Percentiles rank a stretch among this genome's conserved stretches.
Evolutionary conservation across 2,113 vertebrate species (phyloP).

Genomic region (Sturnus vulgaris): DNA sequence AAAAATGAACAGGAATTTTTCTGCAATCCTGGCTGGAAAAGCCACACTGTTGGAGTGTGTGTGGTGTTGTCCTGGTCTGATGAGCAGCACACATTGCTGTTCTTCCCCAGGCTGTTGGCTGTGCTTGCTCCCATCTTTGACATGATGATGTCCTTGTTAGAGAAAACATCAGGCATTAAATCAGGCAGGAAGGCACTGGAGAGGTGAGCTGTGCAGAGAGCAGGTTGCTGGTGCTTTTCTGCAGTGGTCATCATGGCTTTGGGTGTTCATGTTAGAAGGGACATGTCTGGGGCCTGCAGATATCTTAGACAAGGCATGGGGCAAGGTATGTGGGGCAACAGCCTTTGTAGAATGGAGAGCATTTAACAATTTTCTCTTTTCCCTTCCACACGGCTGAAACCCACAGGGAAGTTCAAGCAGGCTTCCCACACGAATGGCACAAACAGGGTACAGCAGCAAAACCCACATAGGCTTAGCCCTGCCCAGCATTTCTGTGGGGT

Average conservation of each 20-base stretch:
- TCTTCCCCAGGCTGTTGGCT: neutral
- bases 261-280: neutral
- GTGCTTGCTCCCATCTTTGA: neutral
- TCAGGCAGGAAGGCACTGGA: neutral
- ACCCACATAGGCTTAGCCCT: accelerated
- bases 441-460: neutral
- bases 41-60: neutral
- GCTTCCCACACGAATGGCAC: neutral
- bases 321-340: neutral
- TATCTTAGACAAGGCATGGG: neutral
- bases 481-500: neutral
- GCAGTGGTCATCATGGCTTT: neutral
- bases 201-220: neutral
- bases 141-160: accelerated
- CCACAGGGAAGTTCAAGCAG: accelerated
- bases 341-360: too few species aligned
- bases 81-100: accelerated
- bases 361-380: neutral
- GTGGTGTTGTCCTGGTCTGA: neutral
- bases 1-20: neutral
- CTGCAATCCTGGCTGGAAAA: neutral
- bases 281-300: neutral
- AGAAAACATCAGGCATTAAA: neutral
- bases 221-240: neutral
- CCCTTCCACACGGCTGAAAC: neutral